A percentile compares a stretch with the other conserved stretches of the same genome.
phyloP scores from a whole-genome alignment of 2,888 invertebrate species.

The Callimorpha dominula region DNA sequence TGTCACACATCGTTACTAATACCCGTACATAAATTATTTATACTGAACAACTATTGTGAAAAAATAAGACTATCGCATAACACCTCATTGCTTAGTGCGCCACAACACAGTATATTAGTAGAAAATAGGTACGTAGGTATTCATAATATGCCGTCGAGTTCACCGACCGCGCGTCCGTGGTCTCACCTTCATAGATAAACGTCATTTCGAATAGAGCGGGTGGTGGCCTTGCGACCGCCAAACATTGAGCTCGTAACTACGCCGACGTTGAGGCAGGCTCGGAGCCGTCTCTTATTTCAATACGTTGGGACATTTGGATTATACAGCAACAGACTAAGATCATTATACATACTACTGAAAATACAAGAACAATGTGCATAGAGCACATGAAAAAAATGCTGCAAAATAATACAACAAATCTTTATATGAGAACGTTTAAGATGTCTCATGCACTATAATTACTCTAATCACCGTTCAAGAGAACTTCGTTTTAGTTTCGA shows the following conservation, averaged over 20 bases:
- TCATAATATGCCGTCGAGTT: slow-evolving; percentile 69
- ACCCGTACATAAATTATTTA: slow-evolving; percentile 20
- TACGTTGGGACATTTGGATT: slow-evolving; percentile 20
- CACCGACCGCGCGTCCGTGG: slow-evolving; percentile 80
- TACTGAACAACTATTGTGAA: slow-evolving; percentile 8
- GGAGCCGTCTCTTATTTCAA: slow-evolving; percentile 22
- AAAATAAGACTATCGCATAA: slow-evolving; percentile 17
- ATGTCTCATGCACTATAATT: slow-evolving; percentile 1
- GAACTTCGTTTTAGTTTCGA: neutral
- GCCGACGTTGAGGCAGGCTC: slow-evolving; percentile 69
- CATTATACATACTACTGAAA: neutral
- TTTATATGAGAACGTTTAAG: too few species aligned
- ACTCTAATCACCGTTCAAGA: neutral
- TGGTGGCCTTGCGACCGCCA: slow-evolving; percentile 54
- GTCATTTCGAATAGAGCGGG: slow-evolving; percentile 72
- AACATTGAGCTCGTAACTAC: slow-evolving; percentile 59
- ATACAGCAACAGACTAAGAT: slow-evolving; percentile 3
- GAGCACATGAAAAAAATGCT: too few species aligned
- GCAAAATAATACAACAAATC: neutral
- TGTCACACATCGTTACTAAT: slow-evolving; percentile 7
- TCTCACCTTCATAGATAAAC: slow-evolving; percentile 84
- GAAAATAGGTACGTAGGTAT: slow-evolving; percentile 72
- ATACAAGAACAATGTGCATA: neutral
- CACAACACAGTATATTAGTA: slow-evolving; percentile 56
- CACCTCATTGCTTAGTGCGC: slow-evolving; percentile 62